These are phyloP conservation scores for Candidula unifasciata DNA, from an alignment of 2,888 invertebrate species.

Conservation along the genomic window DNA sequence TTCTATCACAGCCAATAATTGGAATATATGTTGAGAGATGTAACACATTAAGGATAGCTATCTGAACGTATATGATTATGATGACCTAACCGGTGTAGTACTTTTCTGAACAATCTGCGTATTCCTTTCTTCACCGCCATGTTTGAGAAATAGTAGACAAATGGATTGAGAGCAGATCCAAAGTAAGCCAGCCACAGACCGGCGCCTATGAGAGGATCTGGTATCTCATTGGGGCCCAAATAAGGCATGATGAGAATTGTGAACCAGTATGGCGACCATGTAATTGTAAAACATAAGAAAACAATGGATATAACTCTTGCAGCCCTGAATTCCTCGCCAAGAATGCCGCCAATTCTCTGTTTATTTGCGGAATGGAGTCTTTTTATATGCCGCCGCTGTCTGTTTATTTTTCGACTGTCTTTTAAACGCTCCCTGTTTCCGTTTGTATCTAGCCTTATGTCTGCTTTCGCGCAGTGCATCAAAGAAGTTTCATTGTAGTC, in stretches of 20 bases:
- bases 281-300: constrained; percentile 32
- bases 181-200: constrained; percentile 69
- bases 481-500: not conserved
- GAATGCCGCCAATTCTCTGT: constrained; percentile 15
- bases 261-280: constrained; percentile 43
- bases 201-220: constrained; percentile 58
- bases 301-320: constrained; percentile 41
- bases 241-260: constrained; percentile 44
- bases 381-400: not conserved
- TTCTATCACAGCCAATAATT: not conserved
- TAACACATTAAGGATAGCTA: not conserved
- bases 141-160: constrained; percentile 67
- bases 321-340: constrained; percentile 41
- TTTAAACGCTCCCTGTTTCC: not conserved
- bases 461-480: not conserved
- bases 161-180: constrained; percentile 68
- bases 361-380: not conserved
- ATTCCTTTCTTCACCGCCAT: constrained; percentile 40
- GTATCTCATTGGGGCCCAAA: constrained; percentile 54
- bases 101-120: constrained; percentile 2
- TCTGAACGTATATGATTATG: constrained; percentile 19
- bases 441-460: not conserved
- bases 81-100: constrained; percentile 29
- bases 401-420: not conserved
- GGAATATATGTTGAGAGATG: not conserved